A percentile compares a stretch with the other conserved stretches of the same genome.
phyloP scores from a whole-genome alignment of 2,888 invertebrate genomes.

The Leucoptera coffeella region DNA sequence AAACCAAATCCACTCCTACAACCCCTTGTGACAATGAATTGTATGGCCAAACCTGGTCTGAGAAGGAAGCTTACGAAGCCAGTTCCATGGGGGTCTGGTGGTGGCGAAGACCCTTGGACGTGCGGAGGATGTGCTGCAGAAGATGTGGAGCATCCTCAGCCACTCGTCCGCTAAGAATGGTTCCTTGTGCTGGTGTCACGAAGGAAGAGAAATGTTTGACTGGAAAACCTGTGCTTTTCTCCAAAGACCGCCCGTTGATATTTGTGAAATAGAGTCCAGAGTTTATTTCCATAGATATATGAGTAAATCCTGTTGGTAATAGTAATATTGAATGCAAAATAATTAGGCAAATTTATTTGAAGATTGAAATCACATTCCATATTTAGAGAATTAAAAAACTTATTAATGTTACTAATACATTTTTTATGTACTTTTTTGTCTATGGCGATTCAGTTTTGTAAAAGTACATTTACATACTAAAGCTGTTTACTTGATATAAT shows the following conservation, averaged over 20 bases:
- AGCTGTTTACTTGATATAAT: no score
- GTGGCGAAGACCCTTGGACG: slow-evolving; percentile 23
- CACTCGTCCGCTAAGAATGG: slow-evolving; percentile 26
- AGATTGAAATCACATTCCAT: no score
- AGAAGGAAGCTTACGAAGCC: slow-evolving; percentile 17
- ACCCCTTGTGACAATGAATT: slow-evolving; percentile 32
- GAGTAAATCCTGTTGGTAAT: no score
- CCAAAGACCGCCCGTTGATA: slow-evolving; percentile 30
- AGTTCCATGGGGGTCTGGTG: slow-evolving; percentile 17
- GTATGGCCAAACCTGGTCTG: slow-evolving; percentile 8
- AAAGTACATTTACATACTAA: no score
- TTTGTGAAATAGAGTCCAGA: slow-evolving; percentile 22
- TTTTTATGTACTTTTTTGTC: no score
- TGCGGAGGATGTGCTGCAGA: slow-evolving; percentile 20
- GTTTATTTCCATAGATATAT: no score
- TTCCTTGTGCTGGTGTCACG: slow-evolving; percentile 19
- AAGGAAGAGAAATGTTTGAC: slow-evolving; percentile 10
- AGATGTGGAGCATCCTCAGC: slow-evolving; percentile 29
- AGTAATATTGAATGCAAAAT: no score
- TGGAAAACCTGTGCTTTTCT: slow-evolving; percentile 15
- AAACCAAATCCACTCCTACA: slow-evolving; percentile 31
- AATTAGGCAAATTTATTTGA: no score
- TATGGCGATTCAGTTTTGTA: no score
- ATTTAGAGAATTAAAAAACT: no score
- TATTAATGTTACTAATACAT: no score